Conservation (phyloP, 2,797 vertebrate genomes). For the Acipenser transmontanus region DNA sequence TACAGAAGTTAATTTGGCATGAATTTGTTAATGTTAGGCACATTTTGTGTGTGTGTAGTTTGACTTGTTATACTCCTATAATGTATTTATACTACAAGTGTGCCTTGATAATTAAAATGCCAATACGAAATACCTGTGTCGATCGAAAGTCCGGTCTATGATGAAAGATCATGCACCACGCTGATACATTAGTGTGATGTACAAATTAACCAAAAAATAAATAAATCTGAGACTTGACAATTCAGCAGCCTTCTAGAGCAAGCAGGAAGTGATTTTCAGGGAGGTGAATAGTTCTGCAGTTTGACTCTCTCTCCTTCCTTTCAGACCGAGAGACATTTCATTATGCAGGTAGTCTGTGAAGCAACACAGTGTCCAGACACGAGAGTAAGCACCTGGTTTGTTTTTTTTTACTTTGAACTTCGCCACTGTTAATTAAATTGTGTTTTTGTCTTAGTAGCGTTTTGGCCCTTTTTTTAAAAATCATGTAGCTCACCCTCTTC, state of each 20-base stretch:
- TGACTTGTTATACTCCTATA: too few species aligned
- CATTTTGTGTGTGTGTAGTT: too few species aligned
- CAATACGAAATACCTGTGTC: too few species aligned
- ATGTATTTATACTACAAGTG: too few species aligned
- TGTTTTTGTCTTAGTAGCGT: not conserved
- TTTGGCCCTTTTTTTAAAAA: not conserved
- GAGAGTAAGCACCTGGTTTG: slow-evolving; percentile 65
- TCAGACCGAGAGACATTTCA: slow-evolving; percentile 95
- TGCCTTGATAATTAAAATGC: too few species aligned
- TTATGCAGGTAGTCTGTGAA: slow-evolving; percentile 98
- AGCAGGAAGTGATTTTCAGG: too few species aligned
- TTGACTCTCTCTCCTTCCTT: slow-evolving; percentile 6
- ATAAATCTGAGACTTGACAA: slow-evolving; percentile 26
- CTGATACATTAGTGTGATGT: slow-evolving; percentile 34
- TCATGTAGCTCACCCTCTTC: not conserved
- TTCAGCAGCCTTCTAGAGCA: too few species aligned
- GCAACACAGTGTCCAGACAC: slow-evolving; percentile 95
- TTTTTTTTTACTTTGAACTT: not conserved
- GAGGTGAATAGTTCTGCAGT: too few species aligned
- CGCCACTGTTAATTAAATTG: not conserved
- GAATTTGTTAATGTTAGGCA: too few species aligned
- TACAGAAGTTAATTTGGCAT: too few species aligned
- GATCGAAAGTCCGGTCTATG: slow-evolving; percentile 23
- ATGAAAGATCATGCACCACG: slow-evolving; percentile 45
- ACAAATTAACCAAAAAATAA: slow-evolving; percentile 18